Conservation (phyloP, 1,140 invertebrate genomes). For the Cyrtorhinus lividipennis region DNA sequence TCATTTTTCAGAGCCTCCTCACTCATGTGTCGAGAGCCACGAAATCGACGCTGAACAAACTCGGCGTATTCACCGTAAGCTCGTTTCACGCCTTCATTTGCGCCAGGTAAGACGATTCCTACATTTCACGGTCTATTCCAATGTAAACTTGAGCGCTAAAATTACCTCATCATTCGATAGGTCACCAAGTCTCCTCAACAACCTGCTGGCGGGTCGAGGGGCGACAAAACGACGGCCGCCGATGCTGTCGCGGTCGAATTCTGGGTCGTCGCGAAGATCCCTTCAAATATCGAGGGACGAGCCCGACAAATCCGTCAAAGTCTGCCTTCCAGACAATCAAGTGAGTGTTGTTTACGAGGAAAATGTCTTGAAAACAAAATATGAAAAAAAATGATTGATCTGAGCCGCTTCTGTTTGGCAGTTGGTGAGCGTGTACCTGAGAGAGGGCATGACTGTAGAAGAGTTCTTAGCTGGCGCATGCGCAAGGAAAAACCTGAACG, state of each 20-base stretch:
- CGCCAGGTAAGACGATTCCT: too few relatives aligned
- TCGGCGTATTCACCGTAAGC: conserved; percentile 94
- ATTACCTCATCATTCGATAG: too few relatives aligned
- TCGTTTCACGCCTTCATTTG: conserved; percentile 97
- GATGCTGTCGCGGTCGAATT: conserved; percentile 77
- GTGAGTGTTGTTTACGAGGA: conserved; percentile 31
- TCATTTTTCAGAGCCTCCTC: conserved; percentile 61
- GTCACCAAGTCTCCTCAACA: conserved; percentile 81
- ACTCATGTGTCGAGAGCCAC: conserved; percentile 89
- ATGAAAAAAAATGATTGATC: neutral
- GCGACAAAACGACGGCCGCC: conserved; percentile 73
- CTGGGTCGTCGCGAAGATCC: conserved; percentile 62
- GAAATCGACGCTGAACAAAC: conserved; percentile 83
- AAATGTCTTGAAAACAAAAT: conserved; percentile 1
- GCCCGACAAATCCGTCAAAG: conserved; percentile 69
- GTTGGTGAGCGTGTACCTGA: conserved; percentile 66
- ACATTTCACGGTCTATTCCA: too few relatives aligned
- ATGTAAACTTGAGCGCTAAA: too few relatives aligned
- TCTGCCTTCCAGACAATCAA: conserved; percentile 76
- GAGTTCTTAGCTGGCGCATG: conserved; percentile 87
- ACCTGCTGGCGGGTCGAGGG: conserved; percentile 75
- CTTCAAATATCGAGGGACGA: conserved; percentile 75
- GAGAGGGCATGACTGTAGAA: conserved; percentile 85
- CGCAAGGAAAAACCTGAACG: conserved; percentile 74
- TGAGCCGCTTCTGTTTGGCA: conserved; percentile 27